Percentiles rank a stretch among this genome's conserved stretches.
phyloP scores from a whole-genome alignment of 2,888 invertebrate genomes.

The Gastracanthus pulcherrimus region DNA sequence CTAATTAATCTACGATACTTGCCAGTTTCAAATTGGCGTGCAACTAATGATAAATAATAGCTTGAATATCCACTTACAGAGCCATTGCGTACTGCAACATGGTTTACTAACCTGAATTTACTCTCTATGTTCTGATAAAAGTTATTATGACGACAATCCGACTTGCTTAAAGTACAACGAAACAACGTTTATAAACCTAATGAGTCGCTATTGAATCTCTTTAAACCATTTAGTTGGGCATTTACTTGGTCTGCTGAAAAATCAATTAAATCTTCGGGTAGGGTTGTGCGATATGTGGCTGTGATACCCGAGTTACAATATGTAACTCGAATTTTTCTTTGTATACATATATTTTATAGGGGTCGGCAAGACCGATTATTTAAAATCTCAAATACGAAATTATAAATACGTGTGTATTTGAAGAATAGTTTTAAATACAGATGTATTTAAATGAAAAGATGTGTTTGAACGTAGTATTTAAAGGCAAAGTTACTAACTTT shows the following conservation, averaged over 20 bases:
- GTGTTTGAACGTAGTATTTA: conserved; percentile 31
- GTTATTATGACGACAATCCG: background rate
- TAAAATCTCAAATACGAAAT: conserved; percentile 10
- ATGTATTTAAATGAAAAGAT: conserved; percentile 16
- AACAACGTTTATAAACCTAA: conserved; percentile 6
- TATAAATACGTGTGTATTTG: conserved; percentile 31
- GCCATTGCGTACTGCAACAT: background rate
- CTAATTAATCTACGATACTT: background rate
- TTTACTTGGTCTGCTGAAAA: conserved; percentile 71
- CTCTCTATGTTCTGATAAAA: background rate
- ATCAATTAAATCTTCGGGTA: background rate
- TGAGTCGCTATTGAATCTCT: conserved; percentile 1
- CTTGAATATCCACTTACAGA: background rate
- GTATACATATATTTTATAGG: conserved; percentile 32
- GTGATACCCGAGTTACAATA: background rate
- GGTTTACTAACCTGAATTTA: conserved; percentile 31
- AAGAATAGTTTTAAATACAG: conserved; percentile 46
- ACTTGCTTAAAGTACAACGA: conserved; percentile 3
- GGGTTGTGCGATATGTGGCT: conserved; percentile 14
- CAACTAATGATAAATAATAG: background rate
- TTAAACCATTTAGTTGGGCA: conserved; percentile 69
- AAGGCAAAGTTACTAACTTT: conserved; percentile 4
- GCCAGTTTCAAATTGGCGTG: conserved; percentile 2
- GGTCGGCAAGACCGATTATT: conserved; percentile 50
- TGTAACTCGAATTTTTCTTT: conserved; percentile 13